Evolutionary conservation across 2,113 vertebrate genomes (phyloP).

Genomic region (Acrocephalus kingi): DNA sequence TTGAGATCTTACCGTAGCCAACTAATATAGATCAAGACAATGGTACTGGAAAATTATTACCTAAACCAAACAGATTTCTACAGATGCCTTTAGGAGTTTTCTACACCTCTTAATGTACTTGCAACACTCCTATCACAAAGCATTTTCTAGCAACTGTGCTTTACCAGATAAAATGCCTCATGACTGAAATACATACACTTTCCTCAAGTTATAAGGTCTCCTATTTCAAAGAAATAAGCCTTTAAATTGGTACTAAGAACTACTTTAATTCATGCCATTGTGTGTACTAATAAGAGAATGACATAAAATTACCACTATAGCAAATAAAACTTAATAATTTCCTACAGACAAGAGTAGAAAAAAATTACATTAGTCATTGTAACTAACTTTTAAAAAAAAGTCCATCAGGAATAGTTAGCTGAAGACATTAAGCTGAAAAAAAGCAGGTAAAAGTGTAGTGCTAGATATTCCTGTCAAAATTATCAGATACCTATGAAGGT

Average conservation of each 20-base stretch:
- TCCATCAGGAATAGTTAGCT: not conserved
- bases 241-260: not conserved
- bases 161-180: not conserved
- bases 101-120: not conserved
- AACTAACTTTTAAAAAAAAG: not conserved
- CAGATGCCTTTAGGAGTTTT: not conserved
- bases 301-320: not conserved
- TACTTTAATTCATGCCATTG: not conserved
- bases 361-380: not conserved
- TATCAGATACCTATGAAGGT: not conserved
- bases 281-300: not conserved
- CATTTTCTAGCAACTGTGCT: not conserved
- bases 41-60: not conserved
- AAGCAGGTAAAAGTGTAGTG: not conserved
- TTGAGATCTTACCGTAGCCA: accelerated
- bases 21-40: not conserved
- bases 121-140: not conserved
- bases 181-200: not conserved
- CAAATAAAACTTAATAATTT: not conserved
- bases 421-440: not conserved
- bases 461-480: not conserved
- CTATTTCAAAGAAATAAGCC: not conserved
- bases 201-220: not conserved
- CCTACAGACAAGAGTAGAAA: not conserved
- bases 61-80: not conserved